Percentiles rank a stretch among this genome's conserved stretches.
Evolutionary conservation across 2,888 invertebrate species (phyloP).

Genomic region (Stenotaenia linearis): DNA sequence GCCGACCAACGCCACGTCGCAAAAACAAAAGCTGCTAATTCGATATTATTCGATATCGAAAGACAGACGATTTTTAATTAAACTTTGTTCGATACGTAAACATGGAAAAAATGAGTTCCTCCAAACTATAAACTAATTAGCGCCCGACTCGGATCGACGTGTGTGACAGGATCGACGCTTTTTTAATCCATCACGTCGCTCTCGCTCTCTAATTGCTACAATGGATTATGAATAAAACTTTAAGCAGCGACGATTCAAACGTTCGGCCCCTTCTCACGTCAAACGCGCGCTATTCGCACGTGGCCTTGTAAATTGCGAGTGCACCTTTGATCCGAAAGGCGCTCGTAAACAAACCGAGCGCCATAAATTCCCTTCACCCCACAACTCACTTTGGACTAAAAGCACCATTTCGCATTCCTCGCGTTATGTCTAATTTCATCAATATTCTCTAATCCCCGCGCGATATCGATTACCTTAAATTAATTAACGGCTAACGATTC

Average conservation of each 20-base stretch:
- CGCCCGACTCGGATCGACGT: background rate
- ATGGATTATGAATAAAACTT: background rate
- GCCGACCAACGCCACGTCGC: background rate
- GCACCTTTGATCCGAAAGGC: background rate
- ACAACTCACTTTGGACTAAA: background rate
- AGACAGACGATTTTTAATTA: background rate
- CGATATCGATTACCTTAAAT: background rate
- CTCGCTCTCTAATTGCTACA: background rate
- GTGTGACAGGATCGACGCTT: background rate
- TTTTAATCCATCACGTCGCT: background rate
- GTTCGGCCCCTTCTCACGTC: background rate
- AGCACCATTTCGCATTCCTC: background rate
- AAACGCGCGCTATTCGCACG: background rate
- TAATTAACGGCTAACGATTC: background rate
- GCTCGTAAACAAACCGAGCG: conserved; percentile 10
- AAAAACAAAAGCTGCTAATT: background rate
- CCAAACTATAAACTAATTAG: background rate
- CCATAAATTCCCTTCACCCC: background rate
- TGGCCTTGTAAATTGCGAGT: conserved; percentile 1
- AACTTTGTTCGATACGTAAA: background rate
- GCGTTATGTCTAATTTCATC: background rate
- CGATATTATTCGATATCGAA: background rate
- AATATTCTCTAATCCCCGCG: background rate
- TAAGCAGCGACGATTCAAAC: background rate
- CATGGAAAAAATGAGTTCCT: too few relatives aligned